Evolutionary conservation across 2,888 invertebrate species (phyloP).

Genomic region (Drosophila histrio): DNA sequence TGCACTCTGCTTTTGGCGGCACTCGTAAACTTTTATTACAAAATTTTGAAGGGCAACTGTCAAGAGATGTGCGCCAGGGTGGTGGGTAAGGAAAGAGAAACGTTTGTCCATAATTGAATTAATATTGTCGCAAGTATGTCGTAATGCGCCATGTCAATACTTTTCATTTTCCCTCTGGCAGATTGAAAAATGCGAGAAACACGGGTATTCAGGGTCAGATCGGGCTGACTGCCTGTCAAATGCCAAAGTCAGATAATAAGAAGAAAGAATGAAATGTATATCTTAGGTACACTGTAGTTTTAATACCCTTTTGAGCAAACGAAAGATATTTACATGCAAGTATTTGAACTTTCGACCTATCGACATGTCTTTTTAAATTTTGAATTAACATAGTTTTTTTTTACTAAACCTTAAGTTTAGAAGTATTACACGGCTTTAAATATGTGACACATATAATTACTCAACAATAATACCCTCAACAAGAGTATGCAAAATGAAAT

Average conservation of each 20-base stretch:
- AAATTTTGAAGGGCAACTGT: conserved; percentile 53
- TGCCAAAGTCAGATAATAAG: background rate
- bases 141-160: conserved; percentile 32
- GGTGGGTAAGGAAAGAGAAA: conserved; percentile 1
- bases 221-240: background rate
- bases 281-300: background rate
- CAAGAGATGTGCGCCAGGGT: conserved; percentile 19
- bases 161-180: conserved; percentile 25
- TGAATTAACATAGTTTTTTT: no score
- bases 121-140: conserved; percentile 23
- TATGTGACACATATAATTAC: no score
- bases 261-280: background rate
- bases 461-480: no score
- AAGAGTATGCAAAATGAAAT: no score
- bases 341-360: no score
- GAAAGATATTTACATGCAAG: no score
- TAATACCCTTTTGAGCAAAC: background rate
- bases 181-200: background rate
- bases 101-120: conserved; percentile 40
- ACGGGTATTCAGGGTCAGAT: conserved; percentile 4
- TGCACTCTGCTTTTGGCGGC: background rate
- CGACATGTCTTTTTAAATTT: no score
- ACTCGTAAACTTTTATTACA: conserved; percentile 33
- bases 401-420: no score
- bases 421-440: no score